A percentile compares a stretch with the other conserved stretches of the same genome.
Evolutionary conservation across 2,113 vertebrate species (phyloP).

Genomic region (Pimephales promelas): DNA sequence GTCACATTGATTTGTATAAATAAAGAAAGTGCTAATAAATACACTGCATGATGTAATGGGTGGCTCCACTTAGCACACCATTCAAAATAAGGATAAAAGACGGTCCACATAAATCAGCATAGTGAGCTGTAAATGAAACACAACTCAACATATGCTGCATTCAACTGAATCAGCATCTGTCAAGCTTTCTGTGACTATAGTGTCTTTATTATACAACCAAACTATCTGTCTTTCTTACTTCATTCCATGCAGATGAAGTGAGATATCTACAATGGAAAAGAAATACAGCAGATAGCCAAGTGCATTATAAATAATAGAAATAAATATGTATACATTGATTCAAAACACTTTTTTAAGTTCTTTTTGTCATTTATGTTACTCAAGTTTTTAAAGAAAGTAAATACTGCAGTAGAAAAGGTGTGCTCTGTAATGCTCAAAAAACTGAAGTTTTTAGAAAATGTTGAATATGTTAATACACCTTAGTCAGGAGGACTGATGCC

Average conservation of each 20-base stretch:
- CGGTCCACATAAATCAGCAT: not conserved
- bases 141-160: not conserved
- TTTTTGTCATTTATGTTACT: not conserved
- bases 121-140: slow-evolving; percentile 19
- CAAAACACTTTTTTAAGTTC: not conserved
- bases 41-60: slow-evolving; percentile 7
- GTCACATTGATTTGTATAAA: not conserved
- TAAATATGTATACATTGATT: slow-evolving; percentile 3
- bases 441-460: not conserved
- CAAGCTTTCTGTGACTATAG: not conserved
- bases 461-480: not conserved
- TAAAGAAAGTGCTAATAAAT: not conserved
- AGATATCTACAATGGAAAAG: not conserved
- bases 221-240: slow-evolving; percentile 2
- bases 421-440: not conserved
- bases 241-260: not conserved
- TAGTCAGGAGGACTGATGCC: not conserved
- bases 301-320: not conserved
- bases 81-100: slow-evolving; percentile 5
- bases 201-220: slow-evolving; percentile 16
- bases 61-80: not conserved
- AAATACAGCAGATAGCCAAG: slow-evolving; percentile 7
- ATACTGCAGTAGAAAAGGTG: too few species aligned
- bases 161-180: not conserved
- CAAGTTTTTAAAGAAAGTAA: not conserved